These are phyloP conservation scores for Telmatochromis sp. DNA, from an alignment of 2,113 vertebrate genomes.

Conservation along the genomic window DNA sequence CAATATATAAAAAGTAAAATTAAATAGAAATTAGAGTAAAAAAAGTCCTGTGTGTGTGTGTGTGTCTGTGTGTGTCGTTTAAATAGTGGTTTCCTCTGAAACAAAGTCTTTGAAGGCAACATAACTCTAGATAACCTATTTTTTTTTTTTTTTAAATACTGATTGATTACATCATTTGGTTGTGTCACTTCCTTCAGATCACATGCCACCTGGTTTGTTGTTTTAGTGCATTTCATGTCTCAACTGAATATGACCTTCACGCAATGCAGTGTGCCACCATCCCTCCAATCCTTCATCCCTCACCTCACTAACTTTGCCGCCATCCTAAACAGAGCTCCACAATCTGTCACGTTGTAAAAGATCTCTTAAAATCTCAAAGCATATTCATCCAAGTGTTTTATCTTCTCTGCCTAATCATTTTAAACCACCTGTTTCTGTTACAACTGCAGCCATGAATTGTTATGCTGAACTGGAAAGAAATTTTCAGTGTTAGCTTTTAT, in stretches of 20 bases:
- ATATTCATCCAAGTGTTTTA: neutral
- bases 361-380: neutral
- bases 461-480: neutral
- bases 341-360: neutral
- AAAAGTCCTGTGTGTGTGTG: neutral
- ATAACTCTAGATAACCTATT: neutral
- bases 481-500: neutral
- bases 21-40: neutral
- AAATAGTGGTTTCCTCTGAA: neutral
- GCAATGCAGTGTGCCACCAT: constrained; percentile 10
- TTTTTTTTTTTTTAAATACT: neutral
- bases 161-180: neutral
- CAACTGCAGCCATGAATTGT: neutral
- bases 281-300: constrained; percentile 21
- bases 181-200: neutral
- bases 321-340: constrained; percentile 22
- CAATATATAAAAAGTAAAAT: neutral
- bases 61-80: neutral
- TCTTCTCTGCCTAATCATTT: neutral
- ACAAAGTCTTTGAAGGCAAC: neutral
- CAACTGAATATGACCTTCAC: neutral
- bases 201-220: neutral
- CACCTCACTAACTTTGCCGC: constrained; percentile 59
- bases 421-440: neutral
- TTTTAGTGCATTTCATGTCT: neutral